Base-by-base conservation (phyloP, 1,140 invertebrate species). In the Saxidomus purpurata region DNA sequence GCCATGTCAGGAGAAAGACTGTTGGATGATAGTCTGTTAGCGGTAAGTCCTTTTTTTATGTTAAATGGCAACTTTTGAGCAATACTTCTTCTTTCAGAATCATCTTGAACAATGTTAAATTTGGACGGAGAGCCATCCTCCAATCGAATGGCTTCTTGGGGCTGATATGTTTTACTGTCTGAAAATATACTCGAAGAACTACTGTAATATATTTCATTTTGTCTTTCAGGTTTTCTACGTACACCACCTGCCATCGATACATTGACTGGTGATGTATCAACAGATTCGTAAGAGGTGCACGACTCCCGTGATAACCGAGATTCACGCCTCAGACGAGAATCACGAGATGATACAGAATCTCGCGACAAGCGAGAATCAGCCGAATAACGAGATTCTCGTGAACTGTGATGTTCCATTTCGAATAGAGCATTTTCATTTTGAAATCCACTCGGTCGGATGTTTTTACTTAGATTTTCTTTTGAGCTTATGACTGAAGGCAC, bases 1-100 rank as follows among this genome's bases (percentile, higher is more conserved):
- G 87, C 87, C 80, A 89, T 84, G 34, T 89, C 87, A 3, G 87
- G 87, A 28, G 87, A 89, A n/a, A 89, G 55, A 76, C 79, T 71
- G 55, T 89, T 89, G 0, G 69, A 43, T 38, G 79, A 69, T 31
- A 47, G 38, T 11, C 80, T 31, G 19, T 82, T 63, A 13, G 80
- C 55, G 6, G 80, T 63, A 17, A 82, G 80, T 36, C 61, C 55
- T 67, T 63, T 82, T 8, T n/a, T 82, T 34, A 40, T 25, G n/a
- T n/a, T 63, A 2, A 19, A 59, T 79, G 76, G 40, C 31, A 71
- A 22, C 17, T 71, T 71, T 52, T 55, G 76, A 79, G 76, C 43
- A 52, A 52, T 22, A 36, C 31, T 40, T 34, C 31, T n/a, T 79
- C 34, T 52, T 38, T 79, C 76, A 31, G 34, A 9, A 13, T 52